Conservation (phyloP, 2,888 invertebrate genomes). For the Podabrus alpinus region DNA sequence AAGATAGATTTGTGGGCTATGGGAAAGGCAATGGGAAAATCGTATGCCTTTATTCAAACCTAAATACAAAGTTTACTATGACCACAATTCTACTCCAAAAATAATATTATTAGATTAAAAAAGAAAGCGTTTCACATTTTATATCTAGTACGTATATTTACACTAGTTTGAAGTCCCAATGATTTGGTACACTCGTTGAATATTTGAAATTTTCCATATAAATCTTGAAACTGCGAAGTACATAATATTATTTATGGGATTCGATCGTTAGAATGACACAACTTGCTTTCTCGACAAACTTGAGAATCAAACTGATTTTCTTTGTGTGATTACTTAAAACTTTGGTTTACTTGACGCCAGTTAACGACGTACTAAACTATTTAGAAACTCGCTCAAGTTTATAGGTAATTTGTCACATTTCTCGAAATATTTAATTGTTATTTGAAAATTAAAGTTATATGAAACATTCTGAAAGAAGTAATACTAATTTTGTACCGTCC, state of each 20-base stretch:
- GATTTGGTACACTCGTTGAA: not conserved
- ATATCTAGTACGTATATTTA: too few species aligned
- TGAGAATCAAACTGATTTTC: not conserved
- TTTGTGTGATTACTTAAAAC: not conserved
- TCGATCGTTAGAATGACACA: not conserved
- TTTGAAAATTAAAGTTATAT: not conserved
- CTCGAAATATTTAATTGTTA: not conserved
- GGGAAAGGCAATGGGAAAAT: too few species aligned
- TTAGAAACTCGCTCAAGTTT: not conserved
- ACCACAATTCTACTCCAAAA: too few species aligned
- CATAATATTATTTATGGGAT: not conserved
- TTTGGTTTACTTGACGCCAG: not conserved
- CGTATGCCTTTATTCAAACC: too few species aligned
- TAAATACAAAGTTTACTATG: too few species aligned
- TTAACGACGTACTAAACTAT: not conserved
- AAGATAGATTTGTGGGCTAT: too few species aligned
- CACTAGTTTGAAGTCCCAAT: not conserved
- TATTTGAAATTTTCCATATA: not conserved
- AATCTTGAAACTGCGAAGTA: not conserved
- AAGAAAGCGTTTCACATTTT: too few species aligned
- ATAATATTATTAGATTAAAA: too few species aligned
- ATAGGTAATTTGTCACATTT: not conserved
- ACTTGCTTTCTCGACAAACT: not conserved
- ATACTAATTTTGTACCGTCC: too few species aligned
- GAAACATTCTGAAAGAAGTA: too few species aligned